These are phyloP conservation scores for Bubalus kerabau DNA, from an alignment of 2,113 vertebrate species.

Conservation along the genomic window DNA sequence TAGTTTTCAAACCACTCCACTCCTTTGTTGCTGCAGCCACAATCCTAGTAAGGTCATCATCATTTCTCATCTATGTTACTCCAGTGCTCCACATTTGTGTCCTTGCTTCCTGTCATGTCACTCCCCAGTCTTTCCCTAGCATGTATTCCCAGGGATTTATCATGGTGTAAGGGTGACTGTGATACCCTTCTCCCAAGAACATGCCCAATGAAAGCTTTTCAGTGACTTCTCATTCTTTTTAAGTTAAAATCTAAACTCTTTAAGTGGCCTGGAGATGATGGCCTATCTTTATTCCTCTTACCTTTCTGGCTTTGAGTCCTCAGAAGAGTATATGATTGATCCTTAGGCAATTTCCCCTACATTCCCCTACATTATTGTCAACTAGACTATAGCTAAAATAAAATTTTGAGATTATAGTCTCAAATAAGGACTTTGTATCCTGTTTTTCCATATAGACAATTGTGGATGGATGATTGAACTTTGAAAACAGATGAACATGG, in stretches of 20 bases:
- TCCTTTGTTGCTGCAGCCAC: not conserved
- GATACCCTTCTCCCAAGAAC: not conserved
- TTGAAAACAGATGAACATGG: not conserved
- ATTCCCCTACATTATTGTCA: not conserved
- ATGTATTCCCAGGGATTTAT: not conserved
- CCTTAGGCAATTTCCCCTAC: not conserved
- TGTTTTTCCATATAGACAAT: constrained; percentile 1
- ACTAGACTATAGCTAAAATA: not conserved
- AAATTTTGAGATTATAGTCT: not conserved
- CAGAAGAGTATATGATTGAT: not conserved
- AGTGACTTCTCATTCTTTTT: not conserved
- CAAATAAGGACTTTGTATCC: not conserved
- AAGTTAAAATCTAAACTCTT: not conserved
- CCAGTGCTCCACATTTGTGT: not conserved
- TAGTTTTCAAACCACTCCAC: not conserved
- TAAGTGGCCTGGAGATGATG: not conserved
- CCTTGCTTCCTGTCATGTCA: not conserved
- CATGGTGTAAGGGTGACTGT: not conserved
- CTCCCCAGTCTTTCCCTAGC: not conserved
- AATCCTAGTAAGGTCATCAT: not conserved
- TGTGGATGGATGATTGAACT: not conserved
- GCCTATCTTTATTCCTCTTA: not conserved
- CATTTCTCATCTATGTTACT: not conserved
- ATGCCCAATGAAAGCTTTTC: not conserved
- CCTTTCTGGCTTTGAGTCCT: not conserved